These are phyloP conservation scores for Chelmon rostratus DNA, from an alignment of 2,797 vertebrate species.

Conservation along the genomic window DNA sequence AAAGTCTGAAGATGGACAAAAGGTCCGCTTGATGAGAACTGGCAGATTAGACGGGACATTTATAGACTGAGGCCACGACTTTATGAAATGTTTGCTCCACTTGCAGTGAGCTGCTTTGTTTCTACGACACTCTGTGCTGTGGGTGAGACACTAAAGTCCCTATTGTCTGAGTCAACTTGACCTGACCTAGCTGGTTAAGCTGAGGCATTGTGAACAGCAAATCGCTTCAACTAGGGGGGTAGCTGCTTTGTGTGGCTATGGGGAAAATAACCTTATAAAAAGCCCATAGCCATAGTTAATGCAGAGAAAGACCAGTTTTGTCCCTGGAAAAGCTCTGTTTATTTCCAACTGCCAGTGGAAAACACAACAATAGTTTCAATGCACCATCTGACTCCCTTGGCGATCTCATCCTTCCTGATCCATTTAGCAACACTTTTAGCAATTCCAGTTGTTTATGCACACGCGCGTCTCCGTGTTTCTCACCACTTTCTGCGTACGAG, in stretches of 20 bases:
- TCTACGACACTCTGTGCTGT: slow-evolving; percentile 84
- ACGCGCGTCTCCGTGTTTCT: slow-evolving; percentile 48
- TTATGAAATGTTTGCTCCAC: slow-evolving; percentile 85
- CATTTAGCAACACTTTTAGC: slow-evolving; percentile 71
- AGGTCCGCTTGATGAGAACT: slow-evolving; percentile 67
- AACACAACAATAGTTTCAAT: slow-evolving; percentile 65
- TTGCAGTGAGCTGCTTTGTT: slow-evolving; percentile 84
- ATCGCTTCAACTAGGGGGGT: slow-evolving; percentile 88
- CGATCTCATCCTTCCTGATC: slow-evolving; percentile 57
- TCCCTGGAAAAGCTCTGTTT: slow-evolving; percentile 79
- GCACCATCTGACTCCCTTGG: slow-evolving; percentile 48
- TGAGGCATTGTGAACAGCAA: slow-evolving; percentile 89
- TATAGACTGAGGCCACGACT: slow-evolving; percentile 81
- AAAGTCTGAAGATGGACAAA: slow-evolving; percentile 46
- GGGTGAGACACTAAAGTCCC: slow-evolving; percentile 88
- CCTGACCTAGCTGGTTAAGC: slow-evolving; percentile 92
- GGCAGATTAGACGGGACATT: slow-evolving; percentile 75
- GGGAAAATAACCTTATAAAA: slow-evolving; percentile 87
- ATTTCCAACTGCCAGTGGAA: slow-evolving; percentile 79
- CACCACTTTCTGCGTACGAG: slow-evolving; percentile 33
- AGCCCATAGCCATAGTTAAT: slow-evolving; percentile 84
- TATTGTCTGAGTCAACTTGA: slow-evolving; percentile 91
- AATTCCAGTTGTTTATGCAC: slow-evolving; percentile 45
- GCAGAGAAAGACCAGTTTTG: slow-evolving; percentile 85
- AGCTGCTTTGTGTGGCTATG: slow-evolving; percentile 85